Percentiles rank a stretch among this genome's conserved stretches.
phyloP scores from a whole-genome alignment of 2,797 vertebrate species.

The Ambastaia sidthimunki region DNA sequence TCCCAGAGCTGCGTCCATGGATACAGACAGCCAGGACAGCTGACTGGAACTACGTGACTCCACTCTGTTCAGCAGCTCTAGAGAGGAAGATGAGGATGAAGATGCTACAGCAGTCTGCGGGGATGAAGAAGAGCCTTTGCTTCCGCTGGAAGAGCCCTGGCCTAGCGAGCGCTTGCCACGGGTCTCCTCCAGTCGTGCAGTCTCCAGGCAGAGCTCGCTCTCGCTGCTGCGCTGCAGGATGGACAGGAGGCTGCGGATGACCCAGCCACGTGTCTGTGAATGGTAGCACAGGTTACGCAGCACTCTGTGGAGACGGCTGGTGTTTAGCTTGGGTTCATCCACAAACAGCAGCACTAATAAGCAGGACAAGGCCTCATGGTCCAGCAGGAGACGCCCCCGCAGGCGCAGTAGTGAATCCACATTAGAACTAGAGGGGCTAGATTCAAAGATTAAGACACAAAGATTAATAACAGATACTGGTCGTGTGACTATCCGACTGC shows the following conservation, averaged over 20 bases:
- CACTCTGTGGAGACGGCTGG: conserved; percentile 92
- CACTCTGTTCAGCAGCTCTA: conserved; percentile 90
- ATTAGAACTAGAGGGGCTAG: conserved; percentile 88
- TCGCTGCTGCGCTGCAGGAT: conserved; percentile 96
- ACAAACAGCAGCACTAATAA: conserved; percentile 92
- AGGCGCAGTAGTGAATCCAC: conserved; percentile 92
- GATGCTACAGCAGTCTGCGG: conserved; percentile 68
- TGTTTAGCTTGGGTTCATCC: conserved; percentile 95
- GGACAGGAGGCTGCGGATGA: conserved; percentile 92
- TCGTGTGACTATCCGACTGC: background rate
- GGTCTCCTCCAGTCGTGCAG: conserved; percentile 77
- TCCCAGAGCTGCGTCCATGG: conserved; percentile 95
- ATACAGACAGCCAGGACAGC: conserved; percentile 96
- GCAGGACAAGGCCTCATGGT: conserved; percentile 95
- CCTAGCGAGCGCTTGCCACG: conserved; percentile 78
- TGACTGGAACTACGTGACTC: conserved; percentile 92
- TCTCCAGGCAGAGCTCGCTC: conserved; percentile 87
- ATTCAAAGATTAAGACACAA: background rate
- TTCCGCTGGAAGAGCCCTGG: conserved; percentile 74
- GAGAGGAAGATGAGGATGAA: conserved; percentile 76
- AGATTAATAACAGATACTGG: background rate
- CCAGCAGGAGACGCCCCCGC: conserved; percentile 88
- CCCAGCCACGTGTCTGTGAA: conserved; percentile 93
- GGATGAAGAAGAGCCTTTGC: conserved; percentile 68
- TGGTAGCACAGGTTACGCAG: conserved; percentile 97